phyloP scores from a whole-genome alignment of 2,888 invertebrate genomes.

The Leucophenga montana region DNA sequence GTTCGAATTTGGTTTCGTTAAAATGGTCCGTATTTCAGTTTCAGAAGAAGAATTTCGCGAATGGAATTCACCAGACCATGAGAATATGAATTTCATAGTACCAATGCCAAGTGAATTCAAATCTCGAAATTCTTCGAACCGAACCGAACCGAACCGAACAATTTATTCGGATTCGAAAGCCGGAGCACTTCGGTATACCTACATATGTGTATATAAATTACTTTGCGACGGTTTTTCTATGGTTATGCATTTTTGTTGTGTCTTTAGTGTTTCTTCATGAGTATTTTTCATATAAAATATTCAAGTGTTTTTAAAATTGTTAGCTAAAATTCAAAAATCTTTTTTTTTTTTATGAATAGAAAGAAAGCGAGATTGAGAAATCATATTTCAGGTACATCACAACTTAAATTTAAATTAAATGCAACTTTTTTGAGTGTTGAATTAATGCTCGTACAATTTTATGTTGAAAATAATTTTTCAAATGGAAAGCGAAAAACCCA shows the following conservation, averaged over 20 bases:
- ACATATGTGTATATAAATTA: background rate
- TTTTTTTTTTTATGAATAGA: constrained; percentile 37
- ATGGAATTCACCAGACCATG: too few relatives aligned
- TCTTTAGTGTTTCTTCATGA: constrained; percentile 10
- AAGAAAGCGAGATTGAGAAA: constrained; percentile 55
- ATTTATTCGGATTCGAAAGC: too few relatives aligned
- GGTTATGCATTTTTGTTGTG: constrained; percentile 26
- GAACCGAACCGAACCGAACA: too few relatives aligned
- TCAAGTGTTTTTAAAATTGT: constrained; percentile 46
- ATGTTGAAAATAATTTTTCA: background rate
- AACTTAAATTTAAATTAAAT: constrained; percentile 72
- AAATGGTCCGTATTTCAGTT: too few relatives aligned
- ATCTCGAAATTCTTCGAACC: too few relatives aligned
- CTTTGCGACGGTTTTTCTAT: constrained; percentile 20
- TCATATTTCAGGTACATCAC: constrained; percentile 73
- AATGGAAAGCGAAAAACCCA: constrained; percentile 58
- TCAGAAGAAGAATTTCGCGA: too few relatives aligned
- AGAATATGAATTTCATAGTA: too few relatives aligned
- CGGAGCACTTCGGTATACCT: too few relatives aligned
- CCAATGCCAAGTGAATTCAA: too few relatives aligned
- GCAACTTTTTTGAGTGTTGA: constrained; percentile 48
- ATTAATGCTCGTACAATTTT: constrained; percentile 31
- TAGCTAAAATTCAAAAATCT: constrained; percentile 30
- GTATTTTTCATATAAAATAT: constrained; percentile 50
- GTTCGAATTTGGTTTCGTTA: too few relatives aligned